Evolutionary conservation across 37 sponge, comb jelly and placozoan species (phyloP).

Genomic region (Petrosia ficiformis): DNA sequence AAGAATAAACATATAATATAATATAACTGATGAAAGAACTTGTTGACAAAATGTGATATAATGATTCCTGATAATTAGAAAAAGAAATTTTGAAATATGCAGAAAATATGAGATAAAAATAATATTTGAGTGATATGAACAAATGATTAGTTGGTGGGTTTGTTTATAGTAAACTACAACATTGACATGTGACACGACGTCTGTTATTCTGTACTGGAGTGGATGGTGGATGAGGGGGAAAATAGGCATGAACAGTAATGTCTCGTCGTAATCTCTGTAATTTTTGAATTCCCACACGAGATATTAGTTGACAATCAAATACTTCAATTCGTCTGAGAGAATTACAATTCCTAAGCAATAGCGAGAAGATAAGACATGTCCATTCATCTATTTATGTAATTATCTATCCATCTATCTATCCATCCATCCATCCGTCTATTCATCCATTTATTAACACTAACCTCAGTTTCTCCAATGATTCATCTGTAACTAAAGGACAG

Average conservation of each 20-base stretch:
- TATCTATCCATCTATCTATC: no score
- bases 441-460: slow-evolving; percentile 29
- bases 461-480: slow-evolving; percentile 80
- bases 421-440: no score
- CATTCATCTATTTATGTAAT: no score
- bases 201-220: slow-evolving; percentile 18
- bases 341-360: slow-evolving; percentile 57
- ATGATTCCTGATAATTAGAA: no score
- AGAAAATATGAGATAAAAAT: no score
- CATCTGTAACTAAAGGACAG: slow-evolving; percentile 93
- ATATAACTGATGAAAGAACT: no score
- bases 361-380: neutral
- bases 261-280: slow-evolving; percentile 67
- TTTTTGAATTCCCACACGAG: slow-evolving; percentile 72
- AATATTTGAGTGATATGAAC: no score
- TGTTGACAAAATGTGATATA: no score
- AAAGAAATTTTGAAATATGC: no score
- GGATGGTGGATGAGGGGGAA: slow-evolving; percentile 76
- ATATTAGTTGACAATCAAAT: slow-evolving; percentile 89
- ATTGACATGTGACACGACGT: slow-evolving; percentile 49
- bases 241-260: slow-evolving; percentile 84
- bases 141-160: no score
- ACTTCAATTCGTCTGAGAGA: slow-evolving; percentile 71
- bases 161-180: slow-evolving; percentile 35
- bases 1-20: no score